Percentiles rank a stretch among this genome's conserved stretches.
These are phyloP conservation scores for Marmota flaviventris DNA, from an alignment of 2,113 vertebrate genomes.

Conservation along the genomic window DNA sequence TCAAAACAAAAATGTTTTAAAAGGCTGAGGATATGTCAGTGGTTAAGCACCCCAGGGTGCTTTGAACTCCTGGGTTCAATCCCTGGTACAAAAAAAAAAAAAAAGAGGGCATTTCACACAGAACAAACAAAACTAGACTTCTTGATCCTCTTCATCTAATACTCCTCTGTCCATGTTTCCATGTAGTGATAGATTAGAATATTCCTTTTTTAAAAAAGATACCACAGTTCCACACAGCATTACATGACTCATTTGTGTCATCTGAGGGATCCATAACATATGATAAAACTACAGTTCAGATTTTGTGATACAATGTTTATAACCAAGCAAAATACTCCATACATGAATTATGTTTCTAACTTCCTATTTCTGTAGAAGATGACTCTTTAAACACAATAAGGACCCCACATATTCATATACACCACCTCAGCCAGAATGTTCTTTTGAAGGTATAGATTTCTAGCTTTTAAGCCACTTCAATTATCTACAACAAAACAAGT, in stretches of 20 bases:
- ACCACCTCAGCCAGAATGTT: neutral
- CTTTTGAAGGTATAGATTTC: neutral
- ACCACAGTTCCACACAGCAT: neutral
- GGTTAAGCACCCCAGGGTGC: too few relatives aligned
- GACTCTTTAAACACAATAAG: neutral
- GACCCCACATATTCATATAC: neutral
- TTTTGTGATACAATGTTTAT: neutral
- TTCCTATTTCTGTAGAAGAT: neutral
- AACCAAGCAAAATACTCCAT: neutral
- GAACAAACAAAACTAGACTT: neutral
- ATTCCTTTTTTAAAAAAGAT: neutral
- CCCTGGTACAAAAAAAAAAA: too few relatives aligned
- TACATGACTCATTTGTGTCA: neutral
- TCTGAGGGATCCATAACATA: neutral
- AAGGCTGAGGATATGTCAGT: too few relatives aligned
- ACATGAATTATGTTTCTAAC: constrained; percentile 38
- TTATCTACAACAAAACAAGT: neutral
- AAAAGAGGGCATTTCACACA: neutral
- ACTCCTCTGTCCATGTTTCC: neutral
- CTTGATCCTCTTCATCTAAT: neutral
- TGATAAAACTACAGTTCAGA: neutral
- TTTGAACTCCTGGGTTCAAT: too few relatives aligned
- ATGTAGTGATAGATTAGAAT: neutral
- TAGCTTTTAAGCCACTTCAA: neutral
- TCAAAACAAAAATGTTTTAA: too few relatives aligned